Evolutionary conservation across 1,140 invertebrate species (phyloP), one percentile per base, ranked within the genome.

Genomic region (Ceratina australensis): DNA sequence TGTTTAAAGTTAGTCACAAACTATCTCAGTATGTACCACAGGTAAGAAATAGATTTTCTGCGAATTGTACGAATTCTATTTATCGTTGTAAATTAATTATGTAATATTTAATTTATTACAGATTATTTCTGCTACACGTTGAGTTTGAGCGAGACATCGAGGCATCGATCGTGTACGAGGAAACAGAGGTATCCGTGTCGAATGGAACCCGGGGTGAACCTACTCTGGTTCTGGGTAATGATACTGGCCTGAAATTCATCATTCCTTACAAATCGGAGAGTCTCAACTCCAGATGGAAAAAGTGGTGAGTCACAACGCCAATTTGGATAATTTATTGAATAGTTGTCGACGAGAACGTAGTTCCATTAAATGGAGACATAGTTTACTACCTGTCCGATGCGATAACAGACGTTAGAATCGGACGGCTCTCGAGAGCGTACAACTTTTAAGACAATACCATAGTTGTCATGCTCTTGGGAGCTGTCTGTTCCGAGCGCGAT

Each of bases 1-100:
- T 90, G 91, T 65, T 73, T 92, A 33, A 89, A 91, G 79, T 71
- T 92, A 33, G 81, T 87, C n/a, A 89, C 86, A 7, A 88, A 77
- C 50, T 64, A 91, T 80, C 64, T 69, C 12, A 71, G 15, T 47
- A 22, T 68, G 0, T 91, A 91, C 83, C 89, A 91, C 26, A 89
- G 91, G 91, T 92, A 72, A 54, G 52, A 54, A 54, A n/a, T 16
- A 3, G 16, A 10, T 54, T 13, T 0, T 54, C 16, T 13, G 10
- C n/a, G 52, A 16, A 18, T 2, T 3, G 52, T 54, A n/a, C 13
- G 13, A 10, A 1, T 54, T 54, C 5, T 18, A 2, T 13, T 24
- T 20, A 50, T 12, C 4, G 56, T 10, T 28, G 18, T 54, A 49
- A n/a, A 3, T n/a, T 18, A 28, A 69, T 1, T 33, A 52, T 15